Percentiles rank a stretch among this genome's conserved stretches.
phyloP scores from a whole-genome alignment of 2,888 invertebrate genomes.

The Harpagoxenus sublaevis region DNA sequence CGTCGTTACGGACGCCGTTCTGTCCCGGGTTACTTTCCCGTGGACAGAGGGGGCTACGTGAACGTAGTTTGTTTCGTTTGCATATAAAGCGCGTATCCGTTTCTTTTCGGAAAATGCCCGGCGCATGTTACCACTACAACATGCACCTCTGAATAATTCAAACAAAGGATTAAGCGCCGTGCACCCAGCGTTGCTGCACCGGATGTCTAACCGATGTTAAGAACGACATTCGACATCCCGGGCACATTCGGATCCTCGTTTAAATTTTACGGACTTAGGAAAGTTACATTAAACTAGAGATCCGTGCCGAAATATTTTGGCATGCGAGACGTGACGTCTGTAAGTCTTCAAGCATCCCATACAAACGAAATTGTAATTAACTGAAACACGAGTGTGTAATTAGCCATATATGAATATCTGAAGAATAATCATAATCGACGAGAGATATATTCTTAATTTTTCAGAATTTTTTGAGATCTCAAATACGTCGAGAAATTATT shows the following conservation, averaged over 20 bases:
- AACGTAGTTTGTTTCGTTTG: conserved; percentile 56
- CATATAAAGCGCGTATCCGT: conserved; percentile 51
- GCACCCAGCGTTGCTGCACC: conserved; percentile 3
- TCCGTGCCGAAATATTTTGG: conserved; percentile 29
- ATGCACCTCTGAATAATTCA: conserved; percentile 49
- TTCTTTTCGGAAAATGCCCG: conserved; percentile 46
- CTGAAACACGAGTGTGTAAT: background rate
- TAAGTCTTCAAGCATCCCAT: background rate
- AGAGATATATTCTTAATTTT: background rate
- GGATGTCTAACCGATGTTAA: conserved; percentile 53
- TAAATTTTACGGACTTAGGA: conserved; percentile 33
- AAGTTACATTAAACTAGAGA: conserved; percentile 43
- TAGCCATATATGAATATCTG: background rate
- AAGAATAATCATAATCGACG: background rate
- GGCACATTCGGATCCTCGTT: conserved; percentile 40
- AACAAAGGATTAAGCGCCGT: conserved; percentile 47
- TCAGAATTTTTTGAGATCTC: background rate
- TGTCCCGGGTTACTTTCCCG: background rate
- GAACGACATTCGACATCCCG: conserved; percentile 45
- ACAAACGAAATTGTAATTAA: conserved; percentile 15
- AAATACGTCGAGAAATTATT: background rate
- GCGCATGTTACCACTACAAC: conserved; percentile 29
- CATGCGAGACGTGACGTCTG: conserved; percentile 16
- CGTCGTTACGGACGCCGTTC: conserved; percentile 7
- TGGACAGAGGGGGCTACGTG: conserved; percentile 11